Percentiles rank a stretch among this genome's conserved stretches.
phyloP scores from a whole-genome alignment of 2,113 vertebrate genomes.

The Aix galericulata region DNA sequence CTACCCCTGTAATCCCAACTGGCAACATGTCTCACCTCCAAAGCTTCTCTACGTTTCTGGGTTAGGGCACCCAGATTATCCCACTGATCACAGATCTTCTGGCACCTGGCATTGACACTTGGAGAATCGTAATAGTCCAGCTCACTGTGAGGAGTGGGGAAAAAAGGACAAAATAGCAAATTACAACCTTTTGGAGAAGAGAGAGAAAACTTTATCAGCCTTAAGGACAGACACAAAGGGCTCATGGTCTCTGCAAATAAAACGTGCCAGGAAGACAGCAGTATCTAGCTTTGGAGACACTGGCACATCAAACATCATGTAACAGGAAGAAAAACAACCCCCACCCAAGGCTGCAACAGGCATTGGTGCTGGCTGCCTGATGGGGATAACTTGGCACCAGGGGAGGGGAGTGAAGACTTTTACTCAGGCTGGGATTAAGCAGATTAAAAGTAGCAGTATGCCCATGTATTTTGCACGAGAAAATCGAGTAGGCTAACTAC shows the following conservation, averaged over 20 bases:
- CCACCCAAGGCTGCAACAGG: neutral
- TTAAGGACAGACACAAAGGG: neutral
- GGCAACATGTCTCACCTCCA: constrained; percentile 84
- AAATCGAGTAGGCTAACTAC: neutral
- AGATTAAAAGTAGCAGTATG: neutral
- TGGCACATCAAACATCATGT: neutral
- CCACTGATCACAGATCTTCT: constrained; percentile 98
- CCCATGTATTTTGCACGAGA: neutral
- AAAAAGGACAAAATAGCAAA: neutral
- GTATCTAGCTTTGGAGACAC: neutral
- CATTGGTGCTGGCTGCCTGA: neutral
- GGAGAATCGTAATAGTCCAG: constrained; percentile 98
- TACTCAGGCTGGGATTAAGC: neutral
- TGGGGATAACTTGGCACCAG: neutral
- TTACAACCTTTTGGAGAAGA: neutral
- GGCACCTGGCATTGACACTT: constrained; percentile 95
- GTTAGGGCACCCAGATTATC: constrained; percentile 91
- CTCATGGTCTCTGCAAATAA: neutral
- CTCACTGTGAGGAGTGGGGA: constrained; percentile 81
- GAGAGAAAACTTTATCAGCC: neutral
- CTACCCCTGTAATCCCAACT: neutral
- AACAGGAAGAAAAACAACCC: constrained; percentile 23
- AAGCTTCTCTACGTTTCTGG: constrained; percentile 93
- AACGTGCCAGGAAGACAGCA: neutral
- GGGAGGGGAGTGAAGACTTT: neutral